A percentile compares a stretch with the other conserved stretches of the same genome.
Evolutionary conservation across 2,113 vertebrate species (phyloP).

Genomic region (Nycticryphes semicollaris): DNA sequence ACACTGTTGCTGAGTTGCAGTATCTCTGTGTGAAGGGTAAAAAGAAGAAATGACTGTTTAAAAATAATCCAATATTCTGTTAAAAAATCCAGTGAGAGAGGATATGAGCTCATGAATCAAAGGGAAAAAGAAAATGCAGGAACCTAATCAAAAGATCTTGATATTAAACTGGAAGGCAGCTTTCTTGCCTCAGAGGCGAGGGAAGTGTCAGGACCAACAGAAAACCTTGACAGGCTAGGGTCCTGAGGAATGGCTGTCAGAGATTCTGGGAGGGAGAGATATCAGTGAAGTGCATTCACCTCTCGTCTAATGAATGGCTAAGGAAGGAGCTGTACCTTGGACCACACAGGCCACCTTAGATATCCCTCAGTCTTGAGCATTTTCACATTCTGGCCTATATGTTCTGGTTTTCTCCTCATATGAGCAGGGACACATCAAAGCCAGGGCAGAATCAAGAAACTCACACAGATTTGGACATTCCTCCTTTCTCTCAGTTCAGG

Average conservation of each 20-base stretch:
- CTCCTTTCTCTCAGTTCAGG: neutral
- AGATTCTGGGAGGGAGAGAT: neutral
- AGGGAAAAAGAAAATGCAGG: neutral
- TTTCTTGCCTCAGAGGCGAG: neutral
- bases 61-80: constrained; percentile 57
- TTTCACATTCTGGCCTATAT: neutral
- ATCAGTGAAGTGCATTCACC: neutral
- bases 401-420: neutral
- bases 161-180: neutral
- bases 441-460: neutral
- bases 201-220: neutral
- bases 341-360: neutral
- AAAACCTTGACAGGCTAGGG: neutral
- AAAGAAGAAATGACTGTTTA: constrained; percentile 9
- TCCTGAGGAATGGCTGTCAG: neutral
- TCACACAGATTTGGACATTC: neutral
- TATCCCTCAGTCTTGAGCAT: neutral
- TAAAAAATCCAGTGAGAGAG: neutral
- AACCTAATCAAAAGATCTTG: neutral
- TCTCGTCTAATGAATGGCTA: neutral
- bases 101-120: neutral
- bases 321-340: neutral
- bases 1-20: constrained; percentile 34
- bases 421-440: fast-evolving
- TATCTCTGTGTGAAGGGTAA: neutral